These are phyloP conservation scores for Apamea epomidion DNA, from an alignment of 2,888 invertebrate species.

Conservation along the genomic window DNA sequence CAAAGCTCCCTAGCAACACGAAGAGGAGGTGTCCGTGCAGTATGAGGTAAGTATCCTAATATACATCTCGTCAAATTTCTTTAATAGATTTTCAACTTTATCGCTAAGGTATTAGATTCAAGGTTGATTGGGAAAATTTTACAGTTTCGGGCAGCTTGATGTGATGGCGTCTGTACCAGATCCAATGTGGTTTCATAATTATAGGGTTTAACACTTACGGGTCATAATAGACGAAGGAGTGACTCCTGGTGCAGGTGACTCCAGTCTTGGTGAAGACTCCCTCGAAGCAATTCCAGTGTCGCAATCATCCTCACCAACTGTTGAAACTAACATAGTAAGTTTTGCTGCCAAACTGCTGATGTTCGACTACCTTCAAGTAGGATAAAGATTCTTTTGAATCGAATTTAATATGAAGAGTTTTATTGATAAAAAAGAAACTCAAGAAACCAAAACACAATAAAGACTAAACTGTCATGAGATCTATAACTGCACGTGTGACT, in stretches of 20 bases:
- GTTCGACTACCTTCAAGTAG: neutral
- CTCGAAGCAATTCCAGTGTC: slow-evolving; percentile 92
- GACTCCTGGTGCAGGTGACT: slow-evolving; percentile 90
- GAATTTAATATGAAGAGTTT: neutral
- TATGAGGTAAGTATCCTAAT: neutral
- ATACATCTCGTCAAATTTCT: too few relatives aligned
- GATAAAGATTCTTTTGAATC: neutral
- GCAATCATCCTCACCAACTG: slow-evolving; percentile 91
- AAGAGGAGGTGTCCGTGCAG: neutral
- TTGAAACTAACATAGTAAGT: slow-evolving; percentile 22
- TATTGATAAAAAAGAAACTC: neutral
- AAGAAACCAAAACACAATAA: too few relatives aligned
- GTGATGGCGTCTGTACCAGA: too few relatives aligned
- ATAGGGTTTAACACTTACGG: slow-evolving; percentile 76
- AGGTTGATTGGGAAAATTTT: too few relatives aligned
- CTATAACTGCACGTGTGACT: neutral
- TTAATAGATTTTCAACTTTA: too few relatives aligned
- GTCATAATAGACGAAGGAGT: slow-evolving; percentile 86
- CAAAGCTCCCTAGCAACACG: neutral
- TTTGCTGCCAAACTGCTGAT: slow-evolving; percentile 28
- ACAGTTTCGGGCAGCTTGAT: too few relatives aligned
- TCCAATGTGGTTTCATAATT: neutral
- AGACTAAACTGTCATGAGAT: neutral
- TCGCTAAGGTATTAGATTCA: too few relatives aligned
- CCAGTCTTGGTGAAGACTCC: slow-evolving; percentile 93